Evolutionary conservation across 2,797 vertebrate genomes (phyloP).

Genomic region (Pipistrellus nathusii): DNA sequence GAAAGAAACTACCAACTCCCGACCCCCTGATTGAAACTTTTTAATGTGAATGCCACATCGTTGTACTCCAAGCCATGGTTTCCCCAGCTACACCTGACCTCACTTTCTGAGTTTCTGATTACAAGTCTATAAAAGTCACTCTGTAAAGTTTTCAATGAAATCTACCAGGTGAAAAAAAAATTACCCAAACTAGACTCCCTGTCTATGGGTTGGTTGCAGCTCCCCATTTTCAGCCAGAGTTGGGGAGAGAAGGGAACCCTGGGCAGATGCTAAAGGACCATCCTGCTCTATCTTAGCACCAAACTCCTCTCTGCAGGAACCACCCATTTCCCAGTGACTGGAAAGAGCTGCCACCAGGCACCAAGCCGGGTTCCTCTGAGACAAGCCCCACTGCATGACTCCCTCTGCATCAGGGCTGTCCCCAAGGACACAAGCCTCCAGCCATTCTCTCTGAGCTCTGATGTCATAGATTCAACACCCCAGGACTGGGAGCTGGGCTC

Average conservation of each 20-base stretch:
- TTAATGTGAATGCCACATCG: background rate
- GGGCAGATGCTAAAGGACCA: background rate
- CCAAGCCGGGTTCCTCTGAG: background rate
- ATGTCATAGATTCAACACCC: slow-evolving; percentile 23
- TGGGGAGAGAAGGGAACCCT: no score
- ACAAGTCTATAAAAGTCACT: background rate
- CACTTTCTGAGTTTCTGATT: background rate
- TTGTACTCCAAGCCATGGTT: background rate
- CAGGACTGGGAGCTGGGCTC: background rate
- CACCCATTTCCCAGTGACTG: rapidly evolving
- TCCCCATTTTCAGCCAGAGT: rapidly evolving
- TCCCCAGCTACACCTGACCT: background rate
- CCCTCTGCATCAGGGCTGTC: background rate
- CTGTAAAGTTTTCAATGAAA: background rate
- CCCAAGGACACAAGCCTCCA: background rate
- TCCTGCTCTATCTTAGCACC: rapidly evolving
- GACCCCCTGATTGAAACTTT: no score
- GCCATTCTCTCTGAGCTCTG: background rate
- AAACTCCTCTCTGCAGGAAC: background rate
- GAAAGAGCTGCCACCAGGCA: background rate
- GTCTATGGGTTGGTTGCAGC: background rate
- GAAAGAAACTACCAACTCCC: no score
- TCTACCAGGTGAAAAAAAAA: background rate
- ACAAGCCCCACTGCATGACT: rapidly evolving
- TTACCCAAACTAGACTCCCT: background rate